Conservation (phyloP, 2,113 vertebrate genomes). For the Hipposideros armiger region DNA sequence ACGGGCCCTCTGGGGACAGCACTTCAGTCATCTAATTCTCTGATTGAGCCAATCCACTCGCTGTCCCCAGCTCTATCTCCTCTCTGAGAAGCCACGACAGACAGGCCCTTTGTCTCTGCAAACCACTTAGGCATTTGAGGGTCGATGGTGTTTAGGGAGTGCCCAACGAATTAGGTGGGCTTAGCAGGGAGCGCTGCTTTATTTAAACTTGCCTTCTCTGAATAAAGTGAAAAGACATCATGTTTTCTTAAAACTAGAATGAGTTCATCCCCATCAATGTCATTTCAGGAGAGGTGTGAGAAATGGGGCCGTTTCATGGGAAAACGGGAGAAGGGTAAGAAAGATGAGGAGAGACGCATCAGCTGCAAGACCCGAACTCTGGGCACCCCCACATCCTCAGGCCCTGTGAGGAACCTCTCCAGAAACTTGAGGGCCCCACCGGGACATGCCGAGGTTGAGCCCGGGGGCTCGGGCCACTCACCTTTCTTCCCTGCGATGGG, state of each 20-base stretch:
- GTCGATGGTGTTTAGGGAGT: neutral
- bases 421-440: rapidly evolving
- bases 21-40: no score
- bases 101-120: rapidly evolving
- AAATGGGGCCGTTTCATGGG: neutral
- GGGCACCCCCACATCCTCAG: neutral
- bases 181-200: neutral
- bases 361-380: neutral
- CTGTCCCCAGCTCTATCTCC: neutral
- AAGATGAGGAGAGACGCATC: rapidly evolving
- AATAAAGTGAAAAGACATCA: neutral
- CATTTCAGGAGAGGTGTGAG: rapidly evolving
- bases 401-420: neutral
- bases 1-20: neutral
- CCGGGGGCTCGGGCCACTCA: neutral
- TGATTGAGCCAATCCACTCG: neutral
- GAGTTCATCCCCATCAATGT: rapidly evolving
- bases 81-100: neutral
- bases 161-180: neutral
- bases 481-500: conserved; percentile 89
- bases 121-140: no score
- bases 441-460: neutral
- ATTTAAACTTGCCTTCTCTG: neutral
- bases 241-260: neutral
- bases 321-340: neutral